These are phyloP conservation scores for Plebejus anna DNA, from an alignment of 2,888 invertebrate species.

Conservation along the genomic window DNA sequence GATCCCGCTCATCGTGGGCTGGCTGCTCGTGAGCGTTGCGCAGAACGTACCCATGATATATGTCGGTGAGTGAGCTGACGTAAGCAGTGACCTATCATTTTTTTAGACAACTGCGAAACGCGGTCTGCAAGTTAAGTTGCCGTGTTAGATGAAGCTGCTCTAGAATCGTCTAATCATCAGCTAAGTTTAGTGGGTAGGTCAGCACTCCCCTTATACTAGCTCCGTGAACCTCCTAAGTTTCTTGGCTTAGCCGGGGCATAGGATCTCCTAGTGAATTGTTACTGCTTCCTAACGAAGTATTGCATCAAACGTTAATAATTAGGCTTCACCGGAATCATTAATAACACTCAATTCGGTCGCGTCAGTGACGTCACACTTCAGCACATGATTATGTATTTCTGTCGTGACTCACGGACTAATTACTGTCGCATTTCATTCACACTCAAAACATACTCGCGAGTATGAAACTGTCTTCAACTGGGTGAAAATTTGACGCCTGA, in stretches of 20 bases:
- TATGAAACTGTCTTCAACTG: not conserved
- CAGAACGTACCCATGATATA: constrained; percentile 82
- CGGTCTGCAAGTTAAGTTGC: no score
- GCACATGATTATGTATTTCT: not conserved
- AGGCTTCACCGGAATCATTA: not conserved
- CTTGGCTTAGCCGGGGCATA: no score
- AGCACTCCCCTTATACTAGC: no score
- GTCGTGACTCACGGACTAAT: not conserved
- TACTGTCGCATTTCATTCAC: not conserved
- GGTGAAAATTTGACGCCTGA: not conserved
- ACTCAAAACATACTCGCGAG: not conserved
- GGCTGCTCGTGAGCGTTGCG: constrained; percentile 82
- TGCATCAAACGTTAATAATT: not conserved
- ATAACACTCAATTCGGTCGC: not conserved
- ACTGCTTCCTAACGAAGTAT: not conserved
- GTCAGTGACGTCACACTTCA: not conserved
- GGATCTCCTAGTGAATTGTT: not conserved
- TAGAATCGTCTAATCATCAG: no score
- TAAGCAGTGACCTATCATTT: not conserved
- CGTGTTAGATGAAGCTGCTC: no score
- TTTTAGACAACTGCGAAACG: not conserved
- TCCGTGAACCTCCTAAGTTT: no score
- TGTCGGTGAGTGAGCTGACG: constrained; percentile 60
- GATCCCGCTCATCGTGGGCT: constrained; percentile 84
- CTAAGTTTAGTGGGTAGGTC: no score